Evolutionary conservation across 2,113 vertebrate species (phyloP).

Genomic region (Apteryx mantelli): DNA sequence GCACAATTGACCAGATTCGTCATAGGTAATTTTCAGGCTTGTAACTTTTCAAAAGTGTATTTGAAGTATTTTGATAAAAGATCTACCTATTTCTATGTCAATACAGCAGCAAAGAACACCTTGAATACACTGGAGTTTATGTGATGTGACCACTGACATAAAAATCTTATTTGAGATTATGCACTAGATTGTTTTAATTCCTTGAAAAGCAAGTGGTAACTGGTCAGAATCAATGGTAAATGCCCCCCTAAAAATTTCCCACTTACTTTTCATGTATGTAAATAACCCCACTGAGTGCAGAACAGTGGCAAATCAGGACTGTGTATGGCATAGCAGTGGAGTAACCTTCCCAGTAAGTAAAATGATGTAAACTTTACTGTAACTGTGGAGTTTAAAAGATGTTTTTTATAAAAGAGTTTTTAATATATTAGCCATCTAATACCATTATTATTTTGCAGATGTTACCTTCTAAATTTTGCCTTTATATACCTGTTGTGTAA

Average conservation of each 20-base stretch:
- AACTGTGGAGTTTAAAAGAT: background rate
- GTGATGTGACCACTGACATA: background rate
- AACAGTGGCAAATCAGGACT: background rate
- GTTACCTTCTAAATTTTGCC: background rate
- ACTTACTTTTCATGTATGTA: background rate
- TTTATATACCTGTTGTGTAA: background rate
- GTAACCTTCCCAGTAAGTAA: background rate
- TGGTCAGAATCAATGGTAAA: background rate
- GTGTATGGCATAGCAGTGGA: background rate
- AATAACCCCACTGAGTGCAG: background rate
- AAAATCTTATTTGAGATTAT: background rate
- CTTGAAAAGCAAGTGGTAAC: background rate
- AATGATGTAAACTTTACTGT: background rate
- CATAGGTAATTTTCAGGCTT: background rate
- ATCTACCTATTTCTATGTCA: background rate
- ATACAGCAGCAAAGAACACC: background rate
- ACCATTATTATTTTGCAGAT: background rate
- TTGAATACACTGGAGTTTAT: background rate
- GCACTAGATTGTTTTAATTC: background rate
- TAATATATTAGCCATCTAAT: background rate
- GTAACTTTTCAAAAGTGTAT: background rate
- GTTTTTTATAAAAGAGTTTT: background rate
- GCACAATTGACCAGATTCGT: background rate
- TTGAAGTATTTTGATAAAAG: background rate
- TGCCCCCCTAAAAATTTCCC: background rate